A percentile compares a stretch with the other conserved stretches of the same genome.
Evolutionary conservation across 2,113 vertebrate species (phyloP).

Genomic region (Datnioides undecimradiatus): DNA sequence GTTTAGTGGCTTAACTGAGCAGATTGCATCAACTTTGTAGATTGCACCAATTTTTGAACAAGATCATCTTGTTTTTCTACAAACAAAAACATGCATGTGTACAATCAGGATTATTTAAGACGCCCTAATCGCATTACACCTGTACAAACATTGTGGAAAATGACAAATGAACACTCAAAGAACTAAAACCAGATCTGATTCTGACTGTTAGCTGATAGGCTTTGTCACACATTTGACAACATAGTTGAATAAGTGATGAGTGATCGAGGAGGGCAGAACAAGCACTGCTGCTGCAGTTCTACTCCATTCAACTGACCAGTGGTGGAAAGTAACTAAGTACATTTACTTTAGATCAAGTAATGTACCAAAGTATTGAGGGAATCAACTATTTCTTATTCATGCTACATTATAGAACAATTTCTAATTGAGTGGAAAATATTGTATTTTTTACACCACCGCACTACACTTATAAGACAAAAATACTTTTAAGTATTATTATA

Average conservation of each 20-base stretch:
- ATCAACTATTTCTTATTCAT: neutral
- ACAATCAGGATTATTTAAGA: neutral
- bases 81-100: neutral
- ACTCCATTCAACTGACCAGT: neutral
- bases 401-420: neutral
- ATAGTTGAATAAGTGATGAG: no score
- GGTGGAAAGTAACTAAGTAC: neutral
- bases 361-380: neutral
- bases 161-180: neutral
- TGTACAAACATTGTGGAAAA: no score
- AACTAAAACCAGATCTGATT: neutral
- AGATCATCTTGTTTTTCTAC: neutral
- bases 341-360: neutral
- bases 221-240: no score
- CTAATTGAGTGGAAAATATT: neutral
- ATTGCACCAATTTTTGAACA: neutral
- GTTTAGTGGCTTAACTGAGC: slow-evolving; percentile 16
- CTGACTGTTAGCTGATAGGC: neutral
- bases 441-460: neutral
- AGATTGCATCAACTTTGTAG: neutral
- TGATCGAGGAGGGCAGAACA: no score
- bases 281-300: no score
- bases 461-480: neutral
- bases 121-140: no score
- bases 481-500: no score